phyloP scores from a whole-genome alignment of 2,113 vertebrate species.

The Malurus alboscapulatus region DNA sequence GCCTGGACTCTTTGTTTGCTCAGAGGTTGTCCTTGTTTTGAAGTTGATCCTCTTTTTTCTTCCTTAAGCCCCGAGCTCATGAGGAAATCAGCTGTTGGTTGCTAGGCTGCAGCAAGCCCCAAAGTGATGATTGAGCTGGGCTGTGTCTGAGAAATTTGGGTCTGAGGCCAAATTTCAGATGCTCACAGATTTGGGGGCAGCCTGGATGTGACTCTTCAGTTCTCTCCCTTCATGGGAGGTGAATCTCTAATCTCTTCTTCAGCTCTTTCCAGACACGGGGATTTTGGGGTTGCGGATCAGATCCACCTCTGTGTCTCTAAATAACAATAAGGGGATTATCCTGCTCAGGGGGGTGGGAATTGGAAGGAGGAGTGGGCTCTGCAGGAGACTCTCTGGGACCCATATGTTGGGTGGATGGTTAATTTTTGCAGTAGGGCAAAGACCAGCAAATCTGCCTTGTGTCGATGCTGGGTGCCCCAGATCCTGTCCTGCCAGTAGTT shows the following conservation, averaged over 20 bases:
- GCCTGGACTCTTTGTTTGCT: not conserved
- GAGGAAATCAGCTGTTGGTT: conserved; percentile 31
- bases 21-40: not conserved
- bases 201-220: not conserved
- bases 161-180: conserved; percentile 40
- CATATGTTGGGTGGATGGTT: conserved; percentile 54
- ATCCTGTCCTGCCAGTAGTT: not conserved
- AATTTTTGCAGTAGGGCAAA: conserved; percentile 14
- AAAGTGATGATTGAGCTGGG: not conserved
- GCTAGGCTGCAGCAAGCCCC: conserved; percentile 43
- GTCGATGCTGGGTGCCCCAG: not conserved
- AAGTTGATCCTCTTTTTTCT: conserved; percentile 28
- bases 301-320: conserved; percentile 31
- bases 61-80: not conserved
- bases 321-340: conserved; percentile 60
- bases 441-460: not conserved
- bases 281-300: conserved; percentile 37
- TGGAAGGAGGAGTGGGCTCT: conserved; percentile 24
- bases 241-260: conserved; percentile 37
- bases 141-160: conserved; percentile 20
- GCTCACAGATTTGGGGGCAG: not conserved
- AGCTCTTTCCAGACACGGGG: not conserved
- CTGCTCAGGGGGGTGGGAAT: not conserved
- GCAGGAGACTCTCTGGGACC: conserved; percentile 37
- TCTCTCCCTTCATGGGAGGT: not conserved